Percentiles rank a stretch among this genome's conserved stretches.
These are phyloP conservation scores for Sinohyriopsis cumingii DNA, from an alignment of 2,888 invertebrate genomes.

Conservation along the genomic window DNA sequence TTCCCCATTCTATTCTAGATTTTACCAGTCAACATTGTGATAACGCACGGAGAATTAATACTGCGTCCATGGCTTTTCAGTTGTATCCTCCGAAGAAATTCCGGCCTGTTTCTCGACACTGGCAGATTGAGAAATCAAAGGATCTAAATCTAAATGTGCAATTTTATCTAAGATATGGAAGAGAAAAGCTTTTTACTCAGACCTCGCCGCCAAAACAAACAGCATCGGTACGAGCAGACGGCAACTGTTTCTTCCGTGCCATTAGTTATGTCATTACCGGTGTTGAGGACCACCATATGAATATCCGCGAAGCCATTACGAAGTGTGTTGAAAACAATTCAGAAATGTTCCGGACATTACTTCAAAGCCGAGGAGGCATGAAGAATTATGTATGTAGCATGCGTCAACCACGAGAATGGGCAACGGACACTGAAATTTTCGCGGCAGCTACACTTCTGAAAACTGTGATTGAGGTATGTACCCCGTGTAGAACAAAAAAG, in stretches of 20 bases:
- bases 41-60: no score
- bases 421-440: conserved; percentile 49
- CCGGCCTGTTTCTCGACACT: conserved; percentile 30
- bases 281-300: conserved; percentile 43
- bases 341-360: conserved; percentile 46
- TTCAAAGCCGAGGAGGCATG: conserved; percentile 50
- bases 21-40: no score
- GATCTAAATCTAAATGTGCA: conserved; percentile 28
- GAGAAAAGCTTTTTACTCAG: conserved; percentile 31
- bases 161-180: conserved; percentile 34
- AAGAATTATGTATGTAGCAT: conserved; percentile 43
- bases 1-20: no score
- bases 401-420: conserved; percentile 46
- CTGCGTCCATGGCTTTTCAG: no score
- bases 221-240: conserved; percentile 36
- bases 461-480: conserved; percentile 45
- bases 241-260: conserved; percentile 53
- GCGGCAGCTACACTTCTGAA: conserved; percentile 46
- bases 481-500: conserved; percentile 18
- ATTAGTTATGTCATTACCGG: conserved; percentile 44
- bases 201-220: conserved; percentile 37
- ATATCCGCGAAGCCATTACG: conserved; percentile 38
- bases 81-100: conserved; percentile 19
- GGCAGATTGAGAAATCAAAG: conserved; percentile 36
- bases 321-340: conserved; percentile 43